A percentile compares a stretch with the other conserved stretches of the same genome.
Conservation (phyloP, 1,140 invertebrate species). For the Theocolax elegans region DNA sequence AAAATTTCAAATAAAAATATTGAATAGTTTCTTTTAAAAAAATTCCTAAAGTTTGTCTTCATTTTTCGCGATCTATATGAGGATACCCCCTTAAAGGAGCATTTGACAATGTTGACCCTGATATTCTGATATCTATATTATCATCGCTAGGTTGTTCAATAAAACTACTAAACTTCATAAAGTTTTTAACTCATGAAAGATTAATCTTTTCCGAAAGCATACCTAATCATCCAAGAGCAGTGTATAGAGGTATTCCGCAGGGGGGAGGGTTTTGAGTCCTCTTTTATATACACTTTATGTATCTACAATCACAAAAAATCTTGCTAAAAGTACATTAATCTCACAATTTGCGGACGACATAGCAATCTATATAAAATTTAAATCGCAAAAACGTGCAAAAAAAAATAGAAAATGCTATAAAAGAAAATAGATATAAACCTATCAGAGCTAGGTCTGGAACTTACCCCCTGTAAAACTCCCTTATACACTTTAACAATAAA, state of each 20-base stretch:
- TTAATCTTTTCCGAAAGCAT: neutral
- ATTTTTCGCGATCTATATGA: too few species aligned
- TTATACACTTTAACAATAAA: too few species aligned
- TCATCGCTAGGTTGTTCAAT: constrained; percentile 4
- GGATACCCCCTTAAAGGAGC: too few species aligned
- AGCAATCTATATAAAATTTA: neutral
- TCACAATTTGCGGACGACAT: constrained; percentile 5
- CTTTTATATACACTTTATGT: constrained; percentile 26
- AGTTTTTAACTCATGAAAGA: neutral
- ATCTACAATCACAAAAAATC: neutral
- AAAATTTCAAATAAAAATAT: too few species aligned
- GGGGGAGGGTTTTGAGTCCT: constrained; percentile 9
- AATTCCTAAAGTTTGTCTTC: too few species aligned
- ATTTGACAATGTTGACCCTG: constrained; percentile 17
- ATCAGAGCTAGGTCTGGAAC: too few species aligned
- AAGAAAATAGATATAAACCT: too few species aligned
- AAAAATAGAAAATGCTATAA: neutral
- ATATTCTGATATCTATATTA: constrained; percentile 2
- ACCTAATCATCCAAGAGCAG: neutral
- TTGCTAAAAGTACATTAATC: neutral
- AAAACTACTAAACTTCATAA: neutral
- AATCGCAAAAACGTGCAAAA: neutral
- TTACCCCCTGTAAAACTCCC: too few species aligned
- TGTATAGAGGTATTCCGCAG: constrained; percentile 12
- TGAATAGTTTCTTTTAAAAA: too few species aligned